A percentile compares a stretch with the other conserved stretches of the same genome.
Conservation (phyloP, 2,888 invertebrate genomes). For the Heliconius ethilla region DNA sequence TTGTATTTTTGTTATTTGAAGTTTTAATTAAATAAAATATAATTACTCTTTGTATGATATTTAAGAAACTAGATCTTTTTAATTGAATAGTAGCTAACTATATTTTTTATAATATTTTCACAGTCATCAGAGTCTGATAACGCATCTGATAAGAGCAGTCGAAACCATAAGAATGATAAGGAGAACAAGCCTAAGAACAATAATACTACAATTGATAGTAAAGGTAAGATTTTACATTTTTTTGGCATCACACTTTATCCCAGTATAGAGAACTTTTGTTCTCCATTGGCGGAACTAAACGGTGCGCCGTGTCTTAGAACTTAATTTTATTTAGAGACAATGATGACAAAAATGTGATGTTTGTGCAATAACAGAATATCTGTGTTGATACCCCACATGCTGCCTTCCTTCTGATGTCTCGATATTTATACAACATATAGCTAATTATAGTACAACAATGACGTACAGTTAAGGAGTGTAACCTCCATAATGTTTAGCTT, state of each 20-base stretch:
- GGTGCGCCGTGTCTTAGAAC: neutral
- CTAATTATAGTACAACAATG: neutral
- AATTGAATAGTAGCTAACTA: too few relatives aligned
- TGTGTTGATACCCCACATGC: constrained; percentile 68
- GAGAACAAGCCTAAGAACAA: constrained; percentile 77
- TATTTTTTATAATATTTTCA: constrained; percentile 19
- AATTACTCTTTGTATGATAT: too few relatives aligned
- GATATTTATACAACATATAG: neutral
- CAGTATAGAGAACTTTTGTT: neutral
- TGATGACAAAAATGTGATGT: constrained; percentile 69
- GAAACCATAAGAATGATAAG: constrained; percentile 72
- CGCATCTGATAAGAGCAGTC: constrained; percentile 71
- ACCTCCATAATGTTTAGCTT: too few relatives aligned
- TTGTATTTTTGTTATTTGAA: too few relatives aligned
- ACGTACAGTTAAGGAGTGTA: neutral
- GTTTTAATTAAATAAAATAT: too few relatives aligned
- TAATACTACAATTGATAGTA: constrained; percentile 63
- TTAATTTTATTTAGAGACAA: constrained; percentile 16
- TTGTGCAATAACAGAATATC: constrained; percentile 57
- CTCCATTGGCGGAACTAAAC: neutral
- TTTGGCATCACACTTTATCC: neutral
- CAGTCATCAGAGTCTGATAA: constrained; percentile 78
- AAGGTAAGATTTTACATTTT: constrained; percentile 55
- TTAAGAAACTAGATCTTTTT: too few relatives aligned
- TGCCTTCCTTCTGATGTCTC: constrained; percentile 69